Percentiles rank a stretch among this genome's conserved stretches.
Conservation (phyloP, 2,113 vertebrate species). For the Daboia siamensis region DNA sequence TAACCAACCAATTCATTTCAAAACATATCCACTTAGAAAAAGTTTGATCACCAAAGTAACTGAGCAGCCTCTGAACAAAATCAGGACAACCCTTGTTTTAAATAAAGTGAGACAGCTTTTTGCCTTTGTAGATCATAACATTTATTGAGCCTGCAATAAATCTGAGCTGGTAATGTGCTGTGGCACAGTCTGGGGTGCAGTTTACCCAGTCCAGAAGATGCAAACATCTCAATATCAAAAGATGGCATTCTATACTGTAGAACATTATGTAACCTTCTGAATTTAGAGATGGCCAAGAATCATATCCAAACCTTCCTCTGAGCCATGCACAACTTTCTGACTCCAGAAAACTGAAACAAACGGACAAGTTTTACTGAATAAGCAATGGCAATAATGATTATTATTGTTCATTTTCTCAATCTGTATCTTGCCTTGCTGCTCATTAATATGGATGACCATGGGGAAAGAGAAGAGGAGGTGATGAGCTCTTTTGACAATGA, state of each 20-base stretch:
- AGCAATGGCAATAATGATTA: background rate
- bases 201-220: conserved; percentile 43
- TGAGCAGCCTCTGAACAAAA: conserved; percentile 16
- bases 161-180: conserved; percentile 20
- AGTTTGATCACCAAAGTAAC: background rate
- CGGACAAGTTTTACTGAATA: accelerated
- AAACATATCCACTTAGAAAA: background rate
- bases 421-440: background rate
- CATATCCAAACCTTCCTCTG: conserved; percentile 2
- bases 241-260: background rate
- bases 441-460: conserved; percentile 13
- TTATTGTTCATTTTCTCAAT: background rate
- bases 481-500: conserved; percentile 8
- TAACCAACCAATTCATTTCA: background rate
- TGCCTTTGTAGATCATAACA: conserved; percentile 54
- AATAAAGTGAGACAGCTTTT: conserved; percentile 32
- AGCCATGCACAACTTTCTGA: conserved; percentile 12
- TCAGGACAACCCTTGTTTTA: background rate
- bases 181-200: conserved; percentile 4
- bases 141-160: conserved; percentile 58
- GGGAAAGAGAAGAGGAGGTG: background rate
- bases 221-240: conserved; percentile 13
- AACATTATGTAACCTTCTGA: background rate
- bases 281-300: conserved; percentile 25
- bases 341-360: conserved; percentile 8